Base-by-base conservation (phyloP, 2,888 invertebrate species). In the Dicyrtomina minuta region DNA sequence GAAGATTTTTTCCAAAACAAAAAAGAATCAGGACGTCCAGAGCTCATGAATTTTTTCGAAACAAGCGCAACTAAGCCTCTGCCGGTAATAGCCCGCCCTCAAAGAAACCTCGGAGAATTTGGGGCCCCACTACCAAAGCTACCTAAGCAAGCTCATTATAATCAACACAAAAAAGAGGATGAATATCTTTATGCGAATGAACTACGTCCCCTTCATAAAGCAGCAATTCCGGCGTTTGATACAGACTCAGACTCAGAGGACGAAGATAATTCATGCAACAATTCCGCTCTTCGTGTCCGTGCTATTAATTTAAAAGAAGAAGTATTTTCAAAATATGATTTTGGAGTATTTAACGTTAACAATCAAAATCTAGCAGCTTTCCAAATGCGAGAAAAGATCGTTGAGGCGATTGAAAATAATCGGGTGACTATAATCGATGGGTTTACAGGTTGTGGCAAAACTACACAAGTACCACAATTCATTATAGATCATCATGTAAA, bases 391-490 rank as follows among this genome's bases (percentile, higher is more conserved):
- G 64, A 68, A 6, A 74, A 71, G 75, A 77, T 77, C 26, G 53
- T 77, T 24, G 64, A 70, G 26, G 72, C 73, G 2, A 70, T 77
- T 24, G 72, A 70, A 20, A 64, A 60, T 0, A 69, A 73, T 27
- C 68, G 73, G 8, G 75, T 77, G 1, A 60, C 74, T 13, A 72
- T 77, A 44, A 61, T 75, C 12, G 74, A 73, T 62, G 98, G 98
- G 0, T 89, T 90, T 0, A 98, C 98, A 0, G 98, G 98, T 0
- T 96, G 96, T 81, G 98, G 98, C 20, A 93, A 93, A 82, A 93
- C 95, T 0, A 93, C 92, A 0, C 91, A 92, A 83, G 91, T 93
- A 0, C 95, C 96, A 0, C 96, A 96, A 81, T 95, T 89, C 84
- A 92, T 97, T 74, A 83, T 96, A 15, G 93, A 96, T 77, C 86